These are phyloP conservation scores for Anomalospiza imberbis DNA, from an alignment of 2,797 vertebrate species.

Conservation along the genomic window DNA sequence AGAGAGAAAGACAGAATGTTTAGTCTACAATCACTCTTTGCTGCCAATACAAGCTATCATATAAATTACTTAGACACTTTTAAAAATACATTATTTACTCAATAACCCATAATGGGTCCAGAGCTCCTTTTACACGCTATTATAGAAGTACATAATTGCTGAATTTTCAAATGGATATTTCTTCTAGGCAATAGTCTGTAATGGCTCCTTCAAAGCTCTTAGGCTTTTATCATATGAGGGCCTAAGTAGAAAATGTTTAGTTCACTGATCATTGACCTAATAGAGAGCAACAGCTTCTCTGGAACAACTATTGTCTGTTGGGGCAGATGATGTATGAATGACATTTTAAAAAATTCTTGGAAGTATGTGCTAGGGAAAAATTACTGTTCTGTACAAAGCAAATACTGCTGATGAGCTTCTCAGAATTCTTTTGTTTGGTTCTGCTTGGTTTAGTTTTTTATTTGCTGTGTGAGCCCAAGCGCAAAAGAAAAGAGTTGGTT, in stretches of 20 bases:
- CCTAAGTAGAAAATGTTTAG: slow-evolving; percentile 74
- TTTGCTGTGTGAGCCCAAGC: background rate
- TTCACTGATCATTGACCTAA: slow-evolving; percentile 74
- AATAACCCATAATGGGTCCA: slow-evolving; percentile 75
- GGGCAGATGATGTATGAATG: slow-evolving; percentile 54
- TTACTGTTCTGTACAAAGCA: slow-evolving; percentile 47
- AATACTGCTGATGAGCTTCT: slow-evolving; percentile 26
- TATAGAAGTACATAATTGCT: slow-evolving; percentile 75
- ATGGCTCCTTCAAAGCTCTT: slow-evolving; percentile 76
- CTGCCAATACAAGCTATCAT: slow-evolving; percentile 67
- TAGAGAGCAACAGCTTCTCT: slow-evolving; percentile 66
- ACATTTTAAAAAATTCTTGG: slow-evolving; percentile 48
- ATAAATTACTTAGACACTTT: slow-evolving; percentile 76
- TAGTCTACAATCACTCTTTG: slow-evolving; percentile 64
- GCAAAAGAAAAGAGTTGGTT: background rate
- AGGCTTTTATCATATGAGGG: slow-evolving; percentile 74
- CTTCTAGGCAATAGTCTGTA: slow-evolving; percentile 72
- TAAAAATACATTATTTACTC: slow-evolving; percentile 78
- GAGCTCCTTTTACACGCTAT: slow-evolving; percentile 72
- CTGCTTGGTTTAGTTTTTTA: background rate
- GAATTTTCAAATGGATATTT: slow-evolving; percentile 74
- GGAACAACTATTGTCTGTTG: slow-evolving; percentile 49
- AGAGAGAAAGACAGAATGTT: slow-evolving; percentile 64
- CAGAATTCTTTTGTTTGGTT: slow-evolving; percentile 6
- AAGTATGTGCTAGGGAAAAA: slow-evolving; percentile 56